Evolutionary conservation across 2,888 invertebrate species (phyloP), one percentile per base, ranked within the genome.

Genomic region (Hololepta plana): DNA sequence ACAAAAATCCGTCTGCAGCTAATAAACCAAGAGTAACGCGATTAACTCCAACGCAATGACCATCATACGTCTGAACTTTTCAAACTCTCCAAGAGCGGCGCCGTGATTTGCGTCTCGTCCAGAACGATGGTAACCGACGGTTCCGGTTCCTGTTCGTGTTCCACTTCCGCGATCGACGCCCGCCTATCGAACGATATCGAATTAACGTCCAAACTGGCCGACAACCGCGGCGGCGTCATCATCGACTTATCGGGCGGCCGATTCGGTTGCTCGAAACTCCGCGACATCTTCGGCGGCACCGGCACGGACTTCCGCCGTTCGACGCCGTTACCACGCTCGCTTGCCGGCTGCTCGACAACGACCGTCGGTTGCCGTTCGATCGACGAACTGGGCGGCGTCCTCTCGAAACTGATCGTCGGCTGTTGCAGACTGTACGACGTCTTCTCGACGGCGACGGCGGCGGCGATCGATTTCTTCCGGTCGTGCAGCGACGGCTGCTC

Each of bases 61-160:
- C 33, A 42, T 49, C 43, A 54, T 33, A 54, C 54, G 31, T 54
- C 52, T 9, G 53, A 52, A 35, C 52, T 53, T 37, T 49, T 52
- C 23, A 52, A 39, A 20, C 44, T 38, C 35, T 52, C 52, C 22
- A 53, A 34, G 21, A 53, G 40, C 12, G 53, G 53, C 23, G 49
- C 51, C 8, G 51, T 48, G 22, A 51, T 44, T 34, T 41, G 47
- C 3, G 45, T 41, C 8, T 53, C 53, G 15, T 53, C 53, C 32
- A 53, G 34, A 16, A 39, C 44, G 26, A 51, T 45, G 24, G 42
- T 47, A 22, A 49, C 39, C 4, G 42, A 34, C 2, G 29, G n/a
- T n/a, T n/a, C n/a, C n/a, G n/a, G n/a, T 3, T 32, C 26, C 8
- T 35, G 33, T 14, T 37, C 34, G 8, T 26, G 38, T 17, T 38